These are phyloP conservation scores for Acromyrmex heyeri DNA, from an alignment of 1,140 invertebrate species.

Conservation along the genomic window DNA sequence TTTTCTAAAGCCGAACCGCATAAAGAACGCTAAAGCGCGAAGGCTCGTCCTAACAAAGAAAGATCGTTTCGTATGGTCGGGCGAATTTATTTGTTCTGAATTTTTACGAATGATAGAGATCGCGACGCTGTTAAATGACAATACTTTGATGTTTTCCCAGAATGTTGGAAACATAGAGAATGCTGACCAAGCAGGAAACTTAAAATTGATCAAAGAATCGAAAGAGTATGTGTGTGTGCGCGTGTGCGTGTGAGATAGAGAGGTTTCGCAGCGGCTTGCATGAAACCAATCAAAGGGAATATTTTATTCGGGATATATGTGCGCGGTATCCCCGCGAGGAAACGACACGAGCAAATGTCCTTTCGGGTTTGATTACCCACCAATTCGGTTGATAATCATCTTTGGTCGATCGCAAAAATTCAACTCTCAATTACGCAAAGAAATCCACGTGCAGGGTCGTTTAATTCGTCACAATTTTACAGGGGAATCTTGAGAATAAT, in stretches of 20 bases:
- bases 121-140: neutral
- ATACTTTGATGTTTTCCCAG: neutral
- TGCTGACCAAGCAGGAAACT: neutral
- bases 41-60: neutral
- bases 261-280: neutral
- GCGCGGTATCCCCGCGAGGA: constrained; percentile 46
- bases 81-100: neutral
- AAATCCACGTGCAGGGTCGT: neutral
- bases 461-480: neutral
- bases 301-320: constrained; percentile 68
- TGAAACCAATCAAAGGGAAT: constrained; percentile 80
- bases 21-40: neutral
- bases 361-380: neutral
- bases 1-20: constrained; percentile 19
- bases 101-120: neutral
- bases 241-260: too few species aligned
- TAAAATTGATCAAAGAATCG: constrained; percentile 9
- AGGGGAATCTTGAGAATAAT: neutral
- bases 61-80: neutral
- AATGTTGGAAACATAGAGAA: neutral
- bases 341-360: constrained; percentile 22
- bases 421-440: neutral
- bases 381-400: neutral
- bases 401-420: constrained; percentile 15
- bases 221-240: too few species aligned